Percentiles rank a stretch among this genome's conserved stretches.
Evolutionary conservation across 1,140 invertebrate genomes (phyloP).

Genomic region (Steinernema khuongi): DNA sequence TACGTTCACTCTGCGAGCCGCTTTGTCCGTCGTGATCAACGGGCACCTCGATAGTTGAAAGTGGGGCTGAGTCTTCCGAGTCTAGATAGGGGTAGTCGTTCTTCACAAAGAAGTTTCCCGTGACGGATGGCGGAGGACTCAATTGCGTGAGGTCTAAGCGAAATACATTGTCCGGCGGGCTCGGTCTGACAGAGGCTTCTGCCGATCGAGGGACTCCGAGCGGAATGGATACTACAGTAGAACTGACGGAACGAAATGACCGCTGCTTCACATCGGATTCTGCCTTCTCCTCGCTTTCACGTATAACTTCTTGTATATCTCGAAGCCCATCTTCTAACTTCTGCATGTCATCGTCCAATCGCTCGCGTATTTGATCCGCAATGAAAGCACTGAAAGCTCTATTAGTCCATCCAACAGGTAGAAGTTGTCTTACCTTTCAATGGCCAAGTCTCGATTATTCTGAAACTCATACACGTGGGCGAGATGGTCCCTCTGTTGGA

Average conservation of each 20-base stretch:
- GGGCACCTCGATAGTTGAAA: neutral
- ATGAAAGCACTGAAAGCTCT: neutral
- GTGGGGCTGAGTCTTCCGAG: neutral
- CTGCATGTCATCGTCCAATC: neutral
- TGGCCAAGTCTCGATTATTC: neutral
- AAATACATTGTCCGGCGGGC: neutral
- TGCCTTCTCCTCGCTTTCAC: neutral
- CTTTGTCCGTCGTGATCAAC: neutral
- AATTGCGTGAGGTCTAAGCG: neutral
- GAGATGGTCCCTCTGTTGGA: neutral
- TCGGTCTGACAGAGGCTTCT: neutral
- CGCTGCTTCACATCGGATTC: neutral
- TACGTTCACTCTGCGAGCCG: too few species aligned
- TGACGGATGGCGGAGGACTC: neutral
- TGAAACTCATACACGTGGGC: neutral
- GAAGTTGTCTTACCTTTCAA: neutral
- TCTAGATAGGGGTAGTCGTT: neutral
- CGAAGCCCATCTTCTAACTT: neutral
- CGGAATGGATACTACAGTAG: neutral
- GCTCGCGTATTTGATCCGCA: neutral
- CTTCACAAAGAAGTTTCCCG: neutral
- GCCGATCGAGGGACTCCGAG: neutral
- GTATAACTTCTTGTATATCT: neutral
- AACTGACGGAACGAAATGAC: neutral
- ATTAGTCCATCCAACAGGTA: neutral